Conservation (phyloP, 2,888 invertebrate species). For the Iphiclides podalirius region DNA sequence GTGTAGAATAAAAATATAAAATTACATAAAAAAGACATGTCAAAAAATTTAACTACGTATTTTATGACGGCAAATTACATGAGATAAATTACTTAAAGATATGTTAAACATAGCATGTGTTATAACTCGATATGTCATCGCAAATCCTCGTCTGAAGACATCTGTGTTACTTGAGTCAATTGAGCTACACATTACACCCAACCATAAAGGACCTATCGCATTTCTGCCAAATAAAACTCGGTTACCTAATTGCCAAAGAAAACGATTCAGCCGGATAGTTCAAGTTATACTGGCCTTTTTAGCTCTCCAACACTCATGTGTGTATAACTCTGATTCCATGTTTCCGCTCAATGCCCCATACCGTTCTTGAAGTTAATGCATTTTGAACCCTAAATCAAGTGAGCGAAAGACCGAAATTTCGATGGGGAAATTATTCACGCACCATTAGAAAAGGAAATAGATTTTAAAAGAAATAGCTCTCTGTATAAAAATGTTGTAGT, state of each 20-base stretch:
- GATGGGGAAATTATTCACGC: constrained; percentile 11
- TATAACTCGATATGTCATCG: constrained; percentile 9
- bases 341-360: constrained; percentile 71
- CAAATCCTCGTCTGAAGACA: constrained; percentile 51
- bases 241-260: constrained; percentile 33
- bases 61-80: too few relatives aligned
- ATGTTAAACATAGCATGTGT: constrained; percentile 3
- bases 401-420: constrained; percentile 33
- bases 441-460: constrained; percentile 33
- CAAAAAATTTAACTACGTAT: too few relatives aligned
- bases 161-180: constrained; percentile 73
- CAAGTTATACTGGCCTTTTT: constrained; percentile 52
- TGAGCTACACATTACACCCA: constrained; percentile 57
- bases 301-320: constrained; percentile 54
- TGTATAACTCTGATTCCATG: constrained; percentile 65
- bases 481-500: constrained; percentile 7
- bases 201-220: constrained; percentile 45
- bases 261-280: constrained; percentile 40
- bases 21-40: too few relatives aligned
- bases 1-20: too few relatives aligned
- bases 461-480: constrained; percentile 39
- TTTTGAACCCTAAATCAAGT: constrained; percentile 38
- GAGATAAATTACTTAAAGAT: neutral
- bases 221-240: constrained; percentile 37
- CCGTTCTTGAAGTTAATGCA: constrained; percentile 37